These are phyloP conservation scores for Dolichallabes microphthalmus DNA, from an alignment of 2,113 vertebrate species.

Conservation along the genomic window DNA sequence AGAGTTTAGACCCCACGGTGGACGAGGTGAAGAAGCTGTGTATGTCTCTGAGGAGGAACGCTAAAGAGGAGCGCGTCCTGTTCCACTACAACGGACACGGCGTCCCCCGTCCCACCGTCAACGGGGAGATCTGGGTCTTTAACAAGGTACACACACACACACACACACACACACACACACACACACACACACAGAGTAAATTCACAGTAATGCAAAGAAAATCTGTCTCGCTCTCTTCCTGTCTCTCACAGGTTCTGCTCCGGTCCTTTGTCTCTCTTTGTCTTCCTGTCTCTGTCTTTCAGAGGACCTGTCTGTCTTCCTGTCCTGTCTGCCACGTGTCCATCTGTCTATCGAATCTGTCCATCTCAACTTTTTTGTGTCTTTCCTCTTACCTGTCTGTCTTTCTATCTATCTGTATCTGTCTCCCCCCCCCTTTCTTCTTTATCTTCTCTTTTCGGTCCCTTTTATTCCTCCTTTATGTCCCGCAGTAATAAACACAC, in stretches of 20 bases:
- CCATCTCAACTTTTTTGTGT: neutral
- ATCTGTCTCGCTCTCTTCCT: neutral
- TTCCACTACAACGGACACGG: constrained; percentile 99
- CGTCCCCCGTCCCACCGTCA: constrained; percentile 92
- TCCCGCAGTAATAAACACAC: neutral
- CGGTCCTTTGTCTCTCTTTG: neutral
- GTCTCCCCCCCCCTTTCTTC: neutral
- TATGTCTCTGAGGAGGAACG: constrained; percentile 90
- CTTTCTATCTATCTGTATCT: neutral
- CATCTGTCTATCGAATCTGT: neutral
- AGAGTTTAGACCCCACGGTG: constrained; percentile 95
- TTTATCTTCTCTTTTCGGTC: neutral
- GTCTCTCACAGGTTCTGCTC: neutral
- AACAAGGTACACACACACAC: constrained; percentile 83
- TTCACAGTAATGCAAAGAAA: neutral
- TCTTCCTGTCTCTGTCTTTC: neutral
- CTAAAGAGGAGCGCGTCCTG: constrained; percentile 95
- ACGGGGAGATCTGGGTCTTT: constrained; percentile 99
- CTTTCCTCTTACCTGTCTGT: neutral
- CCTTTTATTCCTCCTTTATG: neutral
- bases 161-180: constrained; percentile 3
- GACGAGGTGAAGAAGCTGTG: constrained; percentile 99
- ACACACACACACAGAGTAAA: neutral
- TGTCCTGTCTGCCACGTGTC: neutral
- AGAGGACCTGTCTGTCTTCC: neutral